These are phyloP conservation scores for Copsychus sechellarum DNA, from an alignment of 2,113 vertebrate species.

Conservation along the genomic window DNA sequence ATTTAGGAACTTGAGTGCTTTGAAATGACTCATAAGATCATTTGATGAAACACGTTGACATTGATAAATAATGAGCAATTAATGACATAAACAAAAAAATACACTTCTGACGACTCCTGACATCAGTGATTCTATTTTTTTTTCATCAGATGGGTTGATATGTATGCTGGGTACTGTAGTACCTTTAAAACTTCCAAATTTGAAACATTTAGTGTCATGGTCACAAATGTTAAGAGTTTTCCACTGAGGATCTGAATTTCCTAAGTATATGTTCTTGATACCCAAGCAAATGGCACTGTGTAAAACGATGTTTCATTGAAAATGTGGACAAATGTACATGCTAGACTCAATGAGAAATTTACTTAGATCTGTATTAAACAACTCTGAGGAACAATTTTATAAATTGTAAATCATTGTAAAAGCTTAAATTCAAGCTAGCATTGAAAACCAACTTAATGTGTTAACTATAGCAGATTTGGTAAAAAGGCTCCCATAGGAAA, in stretches of 20 bases:
- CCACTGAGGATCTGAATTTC: neutral
- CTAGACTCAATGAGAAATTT: neutral
- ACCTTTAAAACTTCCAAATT: neutral
- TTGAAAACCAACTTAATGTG: rapidly evolving
- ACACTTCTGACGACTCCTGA: neutral
- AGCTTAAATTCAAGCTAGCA: neutral
- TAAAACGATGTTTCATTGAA: neutral
- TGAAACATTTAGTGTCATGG: neutral
- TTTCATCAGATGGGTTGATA: neutral
- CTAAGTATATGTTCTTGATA: neutral
- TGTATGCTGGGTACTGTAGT: neutral
- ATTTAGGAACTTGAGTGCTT: neutral
- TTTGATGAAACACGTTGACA: neutral
- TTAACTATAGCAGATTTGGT: neutral
- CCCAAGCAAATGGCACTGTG: neutral
- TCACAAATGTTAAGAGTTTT: neutral
- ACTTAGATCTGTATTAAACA: neutral
- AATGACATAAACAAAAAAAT: neutral
- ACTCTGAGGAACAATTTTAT: neutral
- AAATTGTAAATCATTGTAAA: neutral
- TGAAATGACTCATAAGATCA: neutral
- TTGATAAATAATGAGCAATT: neutral
- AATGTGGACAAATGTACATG: neutral
- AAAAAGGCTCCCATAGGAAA: neutral
- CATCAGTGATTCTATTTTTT: neutral